A percentile compares a stretch with the other conserved stretches of the same genome.
phyloP scores from a whole-genome alignment of 1,140 invertebrate species.

The Drosophila insularis region DNA sequence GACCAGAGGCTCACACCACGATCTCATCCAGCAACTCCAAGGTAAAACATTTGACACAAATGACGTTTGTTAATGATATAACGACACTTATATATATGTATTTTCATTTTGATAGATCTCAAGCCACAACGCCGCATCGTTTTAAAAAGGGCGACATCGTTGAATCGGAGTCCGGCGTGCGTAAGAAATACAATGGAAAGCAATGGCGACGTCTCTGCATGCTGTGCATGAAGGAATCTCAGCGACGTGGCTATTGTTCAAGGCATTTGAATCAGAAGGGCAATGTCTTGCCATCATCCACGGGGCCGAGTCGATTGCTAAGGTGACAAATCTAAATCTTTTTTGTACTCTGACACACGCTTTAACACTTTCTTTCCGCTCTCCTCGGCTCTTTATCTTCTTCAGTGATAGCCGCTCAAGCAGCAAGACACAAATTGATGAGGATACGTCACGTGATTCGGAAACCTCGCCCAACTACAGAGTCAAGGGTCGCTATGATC shows the following conservation, averaged over 20 bases:
- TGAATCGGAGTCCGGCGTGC: constrained; percentile 96
- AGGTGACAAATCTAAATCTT: constrained; percentile 46
- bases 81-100: background rate
- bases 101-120: constrained; percentile 85
- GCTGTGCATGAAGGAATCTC: constrained; percentile 98
- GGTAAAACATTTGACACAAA: constrained; percentile 82
- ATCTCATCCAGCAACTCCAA: constrained; percentile 94
- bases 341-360: background rate
- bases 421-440: constrained; percentile 88
- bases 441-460: constrained; percentile 94
- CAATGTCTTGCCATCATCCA: constrained; percentile 72
- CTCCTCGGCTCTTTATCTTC: background rate
- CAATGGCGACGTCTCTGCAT: constrained; percentile 97
- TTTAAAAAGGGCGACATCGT: constrained; percentile 99
- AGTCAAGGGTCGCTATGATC: constrained; percentile 90
- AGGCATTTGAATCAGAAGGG: constrained; percentile 91
- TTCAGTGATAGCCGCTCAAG: constrained; percentile 82
- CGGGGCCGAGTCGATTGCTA: constrained; percentile 73
- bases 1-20: constrained; percentile 92
- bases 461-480: constrained; percentile 93
- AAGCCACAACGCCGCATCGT: constrained; percentile 96
- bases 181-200: constrained; percentile 99
- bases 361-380: background rate
- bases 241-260: constrained; percentile 97
- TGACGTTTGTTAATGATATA: background rate